A percentile compares a stretch with the other conserved stretches of the same genome.
phyloP scores from a whole-genome alignment of 2,113 vertebrate species.

The Platanista minor region DNA sequence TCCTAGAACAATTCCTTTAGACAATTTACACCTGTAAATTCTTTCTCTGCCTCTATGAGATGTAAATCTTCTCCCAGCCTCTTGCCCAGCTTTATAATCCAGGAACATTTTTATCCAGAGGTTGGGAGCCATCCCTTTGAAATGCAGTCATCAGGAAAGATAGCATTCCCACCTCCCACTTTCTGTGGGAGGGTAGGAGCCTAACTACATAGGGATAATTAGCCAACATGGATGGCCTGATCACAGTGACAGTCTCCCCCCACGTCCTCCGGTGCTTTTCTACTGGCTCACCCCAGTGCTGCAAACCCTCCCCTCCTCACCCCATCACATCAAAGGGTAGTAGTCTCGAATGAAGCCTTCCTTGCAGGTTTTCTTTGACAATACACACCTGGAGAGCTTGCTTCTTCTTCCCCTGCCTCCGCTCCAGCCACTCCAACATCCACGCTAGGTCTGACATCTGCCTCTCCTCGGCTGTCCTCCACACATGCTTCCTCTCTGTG shows the following conservation, averaged over 20 bases:
- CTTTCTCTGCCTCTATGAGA: not conserved
- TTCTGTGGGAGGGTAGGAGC: not conserved
- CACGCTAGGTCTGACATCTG: conserved; percentile 36
- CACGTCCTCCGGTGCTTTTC: fast-evolving
- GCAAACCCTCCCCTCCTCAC: no score
- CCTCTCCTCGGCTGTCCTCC: not conserved
- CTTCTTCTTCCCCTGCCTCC: conserved; percentile 46
- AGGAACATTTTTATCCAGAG: not conserved
- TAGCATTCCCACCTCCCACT: fast-evolving
- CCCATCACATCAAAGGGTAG: fast-evolving
- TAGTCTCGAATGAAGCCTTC: fast-evolving
- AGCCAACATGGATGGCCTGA: not conserved
- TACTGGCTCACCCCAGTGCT: not conserved
- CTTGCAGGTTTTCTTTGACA: fast-evolving
- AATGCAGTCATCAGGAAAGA: not conserved
- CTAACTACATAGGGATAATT: fast-evolving
- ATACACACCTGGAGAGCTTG: not conserved
- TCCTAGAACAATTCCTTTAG: not conserved
- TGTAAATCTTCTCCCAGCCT: not conserved
- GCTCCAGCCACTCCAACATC: conserved; percentile 58
- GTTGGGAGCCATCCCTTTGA: not conserved
- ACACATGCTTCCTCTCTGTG: conserved; percentile 31
- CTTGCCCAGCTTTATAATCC: not conserved
- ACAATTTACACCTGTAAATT: not conserved
- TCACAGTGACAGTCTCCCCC: fast-evolving